A percentile compares a stretch with the other conserved stretches of the same genome.
Conservation (phyloP, 2,113 vertebrate genomes). For the Cynocephalus volans region DNA sequence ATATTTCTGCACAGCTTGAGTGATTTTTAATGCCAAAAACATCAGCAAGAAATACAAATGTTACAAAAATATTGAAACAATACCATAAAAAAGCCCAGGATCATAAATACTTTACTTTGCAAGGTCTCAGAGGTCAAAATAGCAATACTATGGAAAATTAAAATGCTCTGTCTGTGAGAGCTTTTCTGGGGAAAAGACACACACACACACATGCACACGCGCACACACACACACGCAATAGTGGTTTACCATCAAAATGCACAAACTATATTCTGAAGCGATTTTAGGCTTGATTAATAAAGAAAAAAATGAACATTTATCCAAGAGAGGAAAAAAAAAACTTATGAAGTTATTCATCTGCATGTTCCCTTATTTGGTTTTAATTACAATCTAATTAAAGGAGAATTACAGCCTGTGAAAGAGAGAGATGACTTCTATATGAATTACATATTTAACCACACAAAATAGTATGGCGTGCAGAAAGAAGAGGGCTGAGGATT, state of each 20-base stretch:
- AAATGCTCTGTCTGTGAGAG: conserved; percentile 87
- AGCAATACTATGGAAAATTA: conserved; percentile 90
- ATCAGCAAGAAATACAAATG: conserved; percentile 92
- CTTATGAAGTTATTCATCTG: conserved; percentile 73
- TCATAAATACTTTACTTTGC: conserved; percentile 92
- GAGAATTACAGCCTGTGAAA: conserved; percentile 63
- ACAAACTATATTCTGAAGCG: conserved; percentile 67
- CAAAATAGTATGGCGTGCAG: conserved; percentile 28
- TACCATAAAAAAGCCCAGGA: conserved; percentile 86
- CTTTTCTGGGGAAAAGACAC: conserved; percentile 59
- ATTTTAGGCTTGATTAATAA: conserved; percentile 78
- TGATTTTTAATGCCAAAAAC: conserved; percentile 93
- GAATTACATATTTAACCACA: conserved; percentile 16
- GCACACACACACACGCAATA: neutral
- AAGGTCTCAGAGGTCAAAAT: conserved; percentile 89
- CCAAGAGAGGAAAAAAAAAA: conserved; percentile 44
- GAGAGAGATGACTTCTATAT: conserved; percentile 59
- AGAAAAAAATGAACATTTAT: conserved; percentile 75
- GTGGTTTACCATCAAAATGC: conserved; percentile 77
- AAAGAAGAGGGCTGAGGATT: conserved; percentile 24
- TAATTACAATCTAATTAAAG: conserved; percentile 84
- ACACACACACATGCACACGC: neutral
- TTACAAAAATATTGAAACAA: conserved; percentile 92
- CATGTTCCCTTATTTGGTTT: conserved; percentile 72
- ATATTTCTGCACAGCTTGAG: conserved; percentile 92